These are phyloP conservation scores for Arge pagana DNA, from an alignment of 2,888 invertebrate genomes.

Conservation along the genomic window DNA sequence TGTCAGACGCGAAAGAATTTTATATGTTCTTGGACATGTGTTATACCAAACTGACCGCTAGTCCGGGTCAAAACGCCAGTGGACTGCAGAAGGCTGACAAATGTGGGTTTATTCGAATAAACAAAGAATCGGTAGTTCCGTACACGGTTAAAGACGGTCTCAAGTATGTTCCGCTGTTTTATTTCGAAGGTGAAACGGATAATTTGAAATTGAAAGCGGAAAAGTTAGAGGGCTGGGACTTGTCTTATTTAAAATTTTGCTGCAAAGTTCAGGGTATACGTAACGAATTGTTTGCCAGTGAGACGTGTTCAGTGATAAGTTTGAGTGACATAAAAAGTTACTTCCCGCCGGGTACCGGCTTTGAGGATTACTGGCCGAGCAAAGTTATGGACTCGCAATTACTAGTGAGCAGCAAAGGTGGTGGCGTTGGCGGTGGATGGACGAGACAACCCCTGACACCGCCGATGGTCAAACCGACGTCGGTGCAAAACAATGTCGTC, in stretches of 20 bases:
- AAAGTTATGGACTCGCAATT: constrained; percentile 84
- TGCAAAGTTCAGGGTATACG: constrained; percentile 93
- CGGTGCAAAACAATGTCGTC: constrained; percentile 47
- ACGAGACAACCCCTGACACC: constrained; percentile 78
- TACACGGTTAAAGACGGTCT: constrained; percentile 82
- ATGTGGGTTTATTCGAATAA: constrained; percentile 90
- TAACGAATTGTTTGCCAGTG: constrained; percentile 88
- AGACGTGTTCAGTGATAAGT: constrained; percentile 89
- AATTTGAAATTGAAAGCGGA: constrained; percentile 86
- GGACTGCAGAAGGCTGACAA: constrained; percentile 64
- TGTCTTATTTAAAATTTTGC: constrained; percentile 91
- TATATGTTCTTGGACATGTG: constrained; percentile 89
- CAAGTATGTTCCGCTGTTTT: constrained; percentile 90
- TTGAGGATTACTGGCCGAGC: constrained; percentile 93
- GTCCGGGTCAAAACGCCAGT: constrained; percentile 66
- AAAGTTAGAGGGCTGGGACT: constrained; percentile 87
- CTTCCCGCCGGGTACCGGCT: constrained; percentile 86
- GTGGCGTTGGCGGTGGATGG: constrained; percentile 69
- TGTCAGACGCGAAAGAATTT: constrained; percentile 88
- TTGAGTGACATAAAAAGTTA: constrained; percentile 88
- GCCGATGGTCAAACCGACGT: constrained; percentile 58
- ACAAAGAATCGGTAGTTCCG: constrained; percentile 91
- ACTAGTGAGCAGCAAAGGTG: constrained; percentile 71
- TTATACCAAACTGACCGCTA: constrained; percentile 78
- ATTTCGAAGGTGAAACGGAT: constrained; percentile 90